Conservation (phyloP, 2,888 invertebrate species). For the Leptopilina syphax region DNA sequence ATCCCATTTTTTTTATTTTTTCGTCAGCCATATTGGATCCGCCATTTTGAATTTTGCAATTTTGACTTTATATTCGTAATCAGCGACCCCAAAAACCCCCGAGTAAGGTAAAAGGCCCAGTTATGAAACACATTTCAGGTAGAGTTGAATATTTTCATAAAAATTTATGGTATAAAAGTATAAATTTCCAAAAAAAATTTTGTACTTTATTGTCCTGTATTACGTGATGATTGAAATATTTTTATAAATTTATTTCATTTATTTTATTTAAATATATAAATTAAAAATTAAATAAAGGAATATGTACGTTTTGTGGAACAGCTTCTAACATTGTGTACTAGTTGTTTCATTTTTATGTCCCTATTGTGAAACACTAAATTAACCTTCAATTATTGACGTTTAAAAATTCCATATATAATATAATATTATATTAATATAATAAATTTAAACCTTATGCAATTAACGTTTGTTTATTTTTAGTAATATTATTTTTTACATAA, state of each 20-base stretch:
- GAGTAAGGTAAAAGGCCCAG: neutral
- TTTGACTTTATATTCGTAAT: too few species aligned
- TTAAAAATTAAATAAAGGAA: neutral
- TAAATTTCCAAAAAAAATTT: neutral
- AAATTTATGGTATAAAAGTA: neutral
- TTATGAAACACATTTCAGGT: neutral
- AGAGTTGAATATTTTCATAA: neutral
- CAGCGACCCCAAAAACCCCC: too few species aligned
- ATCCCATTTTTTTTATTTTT: too few species aligned
- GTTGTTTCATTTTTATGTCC: constrained; percentile 13
- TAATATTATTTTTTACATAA: neutral
- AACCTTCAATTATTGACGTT: neutral
- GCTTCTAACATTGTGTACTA: neutral
- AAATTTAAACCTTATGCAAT: neutral
- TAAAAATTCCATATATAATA: neutral
- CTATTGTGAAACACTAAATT: constrained; percentile 5
- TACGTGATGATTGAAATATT: neutral
- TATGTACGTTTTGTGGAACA: constrained; percentile 4
- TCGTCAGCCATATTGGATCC: too few species aligned
- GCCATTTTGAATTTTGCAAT: too few species aligned
- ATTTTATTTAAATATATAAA: neutral
- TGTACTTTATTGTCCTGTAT: neutral
- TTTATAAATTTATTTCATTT: neutral
- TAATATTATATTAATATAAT: neutral
- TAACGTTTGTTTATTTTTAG: neutral